Conservation (phyloP, 2,113 vertebrate species). For the Tenrec ecaudatus region DNA sequence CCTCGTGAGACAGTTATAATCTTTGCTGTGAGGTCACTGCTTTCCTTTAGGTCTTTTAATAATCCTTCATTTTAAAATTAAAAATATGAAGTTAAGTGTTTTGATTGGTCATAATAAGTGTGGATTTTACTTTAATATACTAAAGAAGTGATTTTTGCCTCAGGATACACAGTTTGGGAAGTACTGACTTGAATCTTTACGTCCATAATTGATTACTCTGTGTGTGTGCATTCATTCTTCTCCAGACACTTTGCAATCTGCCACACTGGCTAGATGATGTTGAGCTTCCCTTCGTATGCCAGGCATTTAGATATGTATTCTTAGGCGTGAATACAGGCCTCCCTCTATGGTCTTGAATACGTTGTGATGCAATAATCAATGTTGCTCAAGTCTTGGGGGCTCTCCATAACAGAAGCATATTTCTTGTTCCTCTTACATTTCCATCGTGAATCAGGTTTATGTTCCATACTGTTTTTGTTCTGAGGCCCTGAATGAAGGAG, state of each 20-base stretch:
- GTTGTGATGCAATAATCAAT: not conserved
- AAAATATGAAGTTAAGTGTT: not conserved
- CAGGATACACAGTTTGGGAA: not conserved
- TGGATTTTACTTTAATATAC: not conserved
- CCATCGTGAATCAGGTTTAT: not conserved
- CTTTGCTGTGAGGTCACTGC: too few species aligned
- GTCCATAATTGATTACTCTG: not conserved
- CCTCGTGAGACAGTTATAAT: too few species aligned
- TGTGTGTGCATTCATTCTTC: not conserved
- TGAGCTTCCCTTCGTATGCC: not conserved
- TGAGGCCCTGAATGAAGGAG: not conserved
- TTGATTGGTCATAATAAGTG: not conserved
- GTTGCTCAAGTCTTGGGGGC: not conserved
- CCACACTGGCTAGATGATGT: not conserved
- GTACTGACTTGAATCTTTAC: not conserved
- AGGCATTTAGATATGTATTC: not conserved
- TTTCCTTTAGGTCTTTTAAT: not conserved
- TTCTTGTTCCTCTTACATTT: not conserved
- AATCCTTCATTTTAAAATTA: not conserved
- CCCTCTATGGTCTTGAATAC: not conserved
- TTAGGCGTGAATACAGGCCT: not conserved
- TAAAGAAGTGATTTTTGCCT: slow-evolving; percentile 30
- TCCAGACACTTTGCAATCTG: not conserved
- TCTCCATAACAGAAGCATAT: not conserved
- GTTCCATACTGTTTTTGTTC: not conserved